These are phyloP conservation scores for Globodera ellingtonae DNA, from an alignment of 1,140 invertebrate species.

Conservation along the genomic window DNA sequence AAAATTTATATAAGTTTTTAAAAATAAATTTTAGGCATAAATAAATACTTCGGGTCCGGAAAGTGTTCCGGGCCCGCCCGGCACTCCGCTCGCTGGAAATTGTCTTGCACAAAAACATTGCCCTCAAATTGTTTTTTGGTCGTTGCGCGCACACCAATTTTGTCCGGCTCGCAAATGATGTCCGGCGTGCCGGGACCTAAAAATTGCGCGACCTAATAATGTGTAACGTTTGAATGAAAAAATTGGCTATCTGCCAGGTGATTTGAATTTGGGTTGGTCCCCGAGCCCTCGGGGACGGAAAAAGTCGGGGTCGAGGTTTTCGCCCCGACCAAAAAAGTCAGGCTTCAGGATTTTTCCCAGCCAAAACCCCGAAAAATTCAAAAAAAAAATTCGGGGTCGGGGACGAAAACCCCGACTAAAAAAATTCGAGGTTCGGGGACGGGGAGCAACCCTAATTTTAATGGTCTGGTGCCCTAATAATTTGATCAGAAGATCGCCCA, in stretches of 20 bases:
- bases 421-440: background rate
- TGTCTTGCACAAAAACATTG: constrained; percentile 63
- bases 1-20: background rate
- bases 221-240: too few relatives aligned
- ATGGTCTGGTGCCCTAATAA: too few relatives aligned
- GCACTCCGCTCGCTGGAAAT: constrained; percentile 63
- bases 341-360: background rate
- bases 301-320: background rate
- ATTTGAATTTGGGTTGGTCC: too few relatives aligned
- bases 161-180: constrained; percentile 62
- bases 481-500: too few relatives aligned
- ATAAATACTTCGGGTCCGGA: constrained; percentile 46
- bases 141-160: constrained; percentile 63
- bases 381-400: too few relatives aligned
- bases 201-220: background rate
- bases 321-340: background rate
- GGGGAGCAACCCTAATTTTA: background rate
- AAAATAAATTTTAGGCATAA: background rate
- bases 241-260: too few relatives aligned
- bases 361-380: background rate
- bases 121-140: constrained; percentile 65
- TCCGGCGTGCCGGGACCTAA: constrained; percentile 63
- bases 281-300: too few relatives aligned
- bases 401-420: too few relatives aligned
- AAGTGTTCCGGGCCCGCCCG: constrained; percentile 63